phyloP scores from a whole-genome alignment of 2,888 invertebrate genomes.

The Nematopogon swammerdamellus region DNA sequence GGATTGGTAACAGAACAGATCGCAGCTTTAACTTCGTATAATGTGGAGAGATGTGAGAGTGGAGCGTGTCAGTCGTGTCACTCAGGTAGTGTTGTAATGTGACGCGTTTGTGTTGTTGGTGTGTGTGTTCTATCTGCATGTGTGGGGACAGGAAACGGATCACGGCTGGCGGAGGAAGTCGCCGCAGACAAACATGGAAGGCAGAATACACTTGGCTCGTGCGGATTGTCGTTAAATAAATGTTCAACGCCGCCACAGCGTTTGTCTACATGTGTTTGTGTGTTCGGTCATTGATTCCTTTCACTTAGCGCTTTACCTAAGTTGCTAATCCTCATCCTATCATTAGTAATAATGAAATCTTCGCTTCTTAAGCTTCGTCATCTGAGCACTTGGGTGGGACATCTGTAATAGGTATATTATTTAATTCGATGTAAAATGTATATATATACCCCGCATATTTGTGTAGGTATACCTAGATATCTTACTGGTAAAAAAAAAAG shows the following conservation, averaged over 20 bases:
- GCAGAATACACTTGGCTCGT: background rate
- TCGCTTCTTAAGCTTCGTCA: no score
- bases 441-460: no score
- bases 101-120: background rate
- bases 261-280: background rate
- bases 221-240: background rate
- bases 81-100: background rate
- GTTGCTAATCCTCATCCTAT: no score
- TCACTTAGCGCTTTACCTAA: background rate
- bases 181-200: background rate
- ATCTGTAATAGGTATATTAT: no score
- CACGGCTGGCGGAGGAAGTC: background rate
- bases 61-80: background rate
- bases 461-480: no score
- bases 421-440: no score
- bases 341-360: no score
- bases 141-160: background rate
- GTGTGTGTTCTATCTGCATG: background rate
- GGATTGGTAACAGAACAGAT: no score
- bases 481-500: no score
- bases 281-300: background rate
- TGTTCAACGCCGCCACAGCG: background rate
- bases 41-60: no score
- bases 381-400: no score
- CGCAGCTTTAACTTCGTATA: background rate